Evolutionary conservation across 2,113 vertebrate genomes (phyloP).

Genomic region (Mastomys coucha): DNA sequence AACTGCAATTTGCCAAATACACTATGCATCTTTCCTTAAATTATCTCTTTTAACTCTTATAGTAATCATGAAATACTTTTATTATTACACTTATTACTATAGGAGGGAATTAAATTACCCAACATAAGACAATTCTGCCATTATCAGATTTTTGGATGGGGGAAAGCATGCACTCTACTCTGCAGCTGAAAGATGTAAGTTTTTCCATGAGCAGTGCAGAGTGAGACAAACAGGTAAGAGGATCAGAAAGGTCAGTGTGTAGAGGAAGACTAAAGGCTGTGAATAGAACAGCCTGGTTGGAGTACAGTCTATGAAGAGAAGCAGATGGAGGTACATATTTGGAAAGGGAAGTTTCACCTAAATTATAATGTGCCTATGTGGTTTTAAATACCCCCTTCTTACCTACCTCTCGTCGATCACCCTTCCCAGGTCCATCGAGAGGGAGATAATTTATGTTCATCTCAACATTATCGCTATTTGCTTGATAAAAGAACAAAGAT

Average conservation of each 20-base stretch:
- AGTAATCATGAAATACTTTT: not conserved
- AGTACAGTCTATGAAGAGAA: not conserved
- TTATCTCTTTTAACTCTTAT: not conserved
- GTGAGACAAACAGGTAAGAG: not conserved
- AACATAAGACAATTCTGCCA: not conserved
- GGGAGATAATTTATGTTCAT: not conserved
- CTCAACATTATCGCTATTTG: not conserved
- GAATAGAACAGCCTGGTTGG: not conserved
- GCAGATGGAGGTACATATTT: constrained; percentile 43
- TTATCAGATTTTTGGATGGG: not conserved
- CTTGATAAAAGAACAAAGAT: constrained; percentile 66
- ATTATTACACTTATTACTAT: not conserved
- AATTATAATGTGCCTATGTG: not conserved
- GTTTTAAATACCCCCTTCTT: not conserved
- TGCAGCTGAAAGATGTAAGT: not conserved
- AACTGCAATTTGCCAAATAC: not conserved
- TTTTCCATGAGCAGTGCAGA: not conserved
- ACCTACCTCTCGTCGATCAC: not conserved
- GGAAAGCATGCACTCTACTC: not conserved
- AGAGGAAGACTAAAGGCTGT: not conserved
- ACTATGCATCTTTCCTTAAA: not conserved
- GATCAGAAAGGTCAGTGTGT: not conserved
- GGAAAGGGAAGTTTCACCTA: constrained; percentile 3
- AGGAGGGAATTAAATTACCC: not conserved
- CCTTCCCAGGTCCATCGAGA: constrained; percentile 34